These are phyloP conservation scores for Apostichopus japonicus DNA, from an alignment of 35 echinoderm and acorn worm genomes.

Conservation along the genomic window DNA sequence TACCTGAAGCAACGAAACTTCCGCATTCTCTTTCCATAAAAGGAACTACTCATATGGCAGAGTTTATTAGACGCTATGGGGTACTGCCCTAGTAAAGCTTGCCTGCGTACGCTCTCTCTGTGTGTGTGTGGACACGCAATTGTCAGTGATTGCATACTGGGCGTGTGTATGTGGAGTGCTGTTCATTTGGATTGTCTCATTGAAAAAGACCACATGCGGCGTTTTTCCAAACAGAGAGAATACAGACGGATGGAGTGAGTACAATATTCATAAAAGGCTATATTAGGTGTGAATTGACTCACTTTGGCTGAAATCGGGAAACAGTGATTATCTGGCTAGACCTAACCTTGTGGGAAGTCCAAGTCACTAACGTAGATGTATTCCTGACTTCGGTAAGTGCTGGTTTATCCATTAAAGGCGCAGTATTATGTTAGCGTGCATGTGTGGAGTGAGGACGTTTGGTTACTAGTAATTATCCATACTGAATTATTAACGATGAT, in stretches of 20 bases:
- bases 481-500: background rate
- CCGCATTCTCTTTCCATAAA: background rate
- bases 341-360: background rate
- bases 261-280: constrained; percentile 20
- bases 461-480: background rate
- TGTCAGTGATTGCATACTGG: background rate
- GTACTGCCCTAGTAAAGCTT: background rate
- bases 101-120: background rate
- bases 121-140: background rate
- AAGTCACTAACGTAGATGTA: background rate
- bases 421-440: too few relatives aligned
- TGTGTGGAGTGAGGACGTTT: too few relatives aligned
- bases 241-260: background rate
- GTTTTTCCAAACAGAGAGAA: background rate
- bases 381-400: background rate
- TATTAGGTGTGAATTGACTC: background rate
- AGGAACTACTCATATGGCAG: background rate
- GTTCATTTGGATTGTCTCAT: background rate
- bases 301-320: background rate
- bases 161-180: background rate
- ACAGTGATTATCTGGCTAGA: background rate
- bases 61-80: background rate
- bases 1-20: background rate
- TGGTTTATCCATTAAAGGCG: background rate
- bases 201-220: background rate